Conservation (phyloP, 2,888 invertebrate genomes). For the Lapara coniferarum region DNA sequence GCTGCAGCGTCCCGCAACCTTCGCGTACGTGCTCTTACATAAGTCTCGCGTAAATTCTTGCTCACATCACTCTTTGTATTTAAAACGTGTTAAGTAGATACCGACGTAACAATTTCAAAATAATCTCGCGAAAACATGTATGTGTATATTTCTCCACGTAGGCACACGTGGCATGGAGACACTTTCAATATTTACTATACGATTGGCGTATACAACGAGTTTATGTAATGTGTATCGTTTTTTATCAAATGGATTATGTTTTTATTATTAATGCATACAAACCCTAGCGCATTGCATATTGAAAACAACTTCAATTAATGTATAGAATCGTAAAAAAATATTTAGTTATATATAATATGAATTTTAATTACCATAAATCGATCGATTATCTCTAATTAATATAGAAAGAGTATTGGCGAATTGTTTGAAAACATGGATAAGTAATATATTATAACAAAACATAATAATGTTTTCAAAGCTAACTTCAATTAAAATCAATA, state of each 20-base stretch:
- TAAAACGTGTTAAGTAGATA: constrained; percentile 66
- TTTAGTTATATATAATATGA: too few relatives aligned
- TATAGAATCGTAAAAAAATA: neutral
- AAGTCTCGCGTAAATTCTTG: constrained; percentile 54
- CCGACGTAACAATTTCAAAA: constrained; percentile 61
- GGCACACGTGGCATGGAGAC: constrained; percentile 30
- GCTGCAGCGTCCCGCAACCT: constrained; percentile 44
- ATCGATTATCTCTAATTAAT: too few relatives aligned
- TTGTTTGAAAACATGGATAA: too few relatives aligned
- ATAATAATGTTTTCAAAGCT: too few relatives aligned
- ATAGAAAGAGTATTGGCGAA: too few relatives aligned
- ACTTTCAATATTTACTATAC: constrained; percentile 41
- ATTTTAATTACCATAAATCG: too few relatives aligned
- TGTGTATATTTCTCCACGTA: constrained; percentile 32
- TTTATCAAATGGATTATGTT: neutral
- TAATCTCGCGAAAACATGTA: constrained; percentile 44
- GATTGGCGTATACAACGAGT: constrained; percentile 33
- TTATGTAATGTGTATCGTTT: constrained; percentile 15
- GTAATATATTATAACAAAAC: too few relatives aligned
- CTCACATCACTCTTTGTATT: constrained; percentile 66
- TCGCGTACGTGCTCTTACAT: constrained; percentile 46
- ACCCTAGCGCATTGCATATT: too few relatives aligned
- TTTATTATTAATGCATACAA: neutral
- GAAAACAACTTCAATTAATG: neutral
- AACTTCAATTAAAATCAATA: too few relatives aligned